Evolutionary conservation across 2,113 vertebrate species (phyloP), one percentile per base, ranked within the genome.

Genomic region (Strigops habroptila): DNA sequence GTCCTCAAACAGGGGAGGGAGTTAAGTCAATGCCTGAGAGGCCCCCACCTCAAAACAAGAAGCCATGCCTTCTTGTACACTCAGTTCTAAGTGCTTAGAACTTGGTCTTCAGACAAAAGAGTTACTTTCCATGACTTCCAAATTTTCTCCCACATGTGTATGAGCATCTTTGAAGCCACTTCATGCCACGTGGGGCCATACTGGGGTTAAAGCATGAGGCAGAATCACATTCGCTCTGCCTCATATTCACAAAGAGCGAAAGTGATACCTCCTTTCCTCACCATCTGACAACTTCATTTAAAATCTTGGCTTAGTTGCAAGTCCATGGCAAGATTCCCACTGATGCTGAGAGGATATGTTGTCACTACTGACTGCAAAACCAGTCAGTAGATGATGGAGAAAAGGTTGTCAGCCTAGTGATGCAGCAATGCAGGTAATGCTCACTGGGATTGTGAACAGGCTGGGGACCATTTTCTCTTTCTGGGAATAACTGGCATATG

Each of bases 261-360:
- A 88, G 60, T 2, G 21, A 74, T 63, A 33, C 22, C 10, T 88
- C 39, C 39, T 82, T 86, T 67, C 65, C n/a, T 91, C 76, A 81
- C 71, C 60, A 70, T 81, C 86, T 90, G 82, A 93, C 51, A 88
- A 64, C 49, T 93, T 88, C 31, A 81, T 94, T 91, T 88, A 77
- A 77, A 92, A 76, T 90, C 79, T 91, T 96, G 91, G 75, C 91
- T 82, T 90, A 55, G 4, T 74, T 93, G 55, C 51, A 86, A 94
- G 63, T 33, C 85, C n/a, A 55, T 96, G 91, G 90, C 71, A 91
- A 83, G 73, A 75, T 74, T 96, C 85, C 85, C 46, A 12, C 57
- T 86, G 68, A 88, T 86, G 30, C 51, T 39, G 51, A 86, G 55
- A 67, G 55, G 87, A 46, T 51, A 46, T 82, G 43, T 86, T 96